Evolutionary conservation across 2,113 vertebrate genomes (phyloP), one percentile per base, ranked within the genome.

Genomic region (Amia ocellicauda): DNA sequence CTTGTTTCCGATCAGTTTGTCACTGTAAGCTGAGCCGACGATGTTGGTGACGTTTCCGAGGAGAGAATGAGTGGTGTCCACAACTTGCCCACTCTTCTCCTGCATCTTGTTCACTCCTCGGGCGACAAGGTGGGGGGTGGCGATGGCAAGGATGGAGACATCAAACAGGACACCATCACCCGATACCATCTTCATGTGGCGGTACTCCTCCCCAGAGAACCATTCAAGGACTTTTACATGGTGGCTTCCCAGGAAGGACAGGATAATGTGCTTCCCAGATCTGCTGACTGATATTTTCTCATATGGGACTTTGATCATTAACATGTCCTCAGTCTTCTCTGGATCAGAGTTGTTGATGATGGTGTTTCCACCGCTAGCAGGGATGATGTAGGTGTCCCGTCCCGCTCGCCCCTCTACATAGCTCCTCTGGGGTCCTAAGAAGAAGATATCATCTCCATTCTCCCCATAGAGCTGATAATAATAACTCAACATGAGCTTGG

Each of bases 51-150:
- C 77, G 4, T 16, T 76, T 2, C 0, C 2, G 43, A 78, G 68
- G 50, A 69, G 76, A 51, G 68, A 62, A 11, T 69, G 2, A 17
- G 69, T 61, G 4, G 74, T 8, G n/a, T 75, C 0, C 23, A 80
- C 73, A 17, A 0, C 41, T 53, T 5, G 19, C 54, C 53, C 73
- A 0, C 0, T 1, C 20, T 0, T 14, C 24, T 36, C 7, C 0
- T 71, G 75, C 74, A 78, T 75, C 60, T 69, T 72, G 60, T 77
- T 82, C n/a, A 80, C 71, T 3, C 66, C 76, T 72, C 8, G 68
- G 50, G 80, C 74, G 23, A 73, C 63, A 40, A 82, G 71, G 22
- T 69, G 57, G 28, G 74, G 66, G 26, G 70, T 58, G 29, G 74
- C 66, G 42, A 72, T 14, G 26, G 74, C 78, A 17, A 20, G 27